Evolutionary conservation across 2,888 invertebrate species (phyloP).

Genomic region (Dasypolia templi): DNA sequence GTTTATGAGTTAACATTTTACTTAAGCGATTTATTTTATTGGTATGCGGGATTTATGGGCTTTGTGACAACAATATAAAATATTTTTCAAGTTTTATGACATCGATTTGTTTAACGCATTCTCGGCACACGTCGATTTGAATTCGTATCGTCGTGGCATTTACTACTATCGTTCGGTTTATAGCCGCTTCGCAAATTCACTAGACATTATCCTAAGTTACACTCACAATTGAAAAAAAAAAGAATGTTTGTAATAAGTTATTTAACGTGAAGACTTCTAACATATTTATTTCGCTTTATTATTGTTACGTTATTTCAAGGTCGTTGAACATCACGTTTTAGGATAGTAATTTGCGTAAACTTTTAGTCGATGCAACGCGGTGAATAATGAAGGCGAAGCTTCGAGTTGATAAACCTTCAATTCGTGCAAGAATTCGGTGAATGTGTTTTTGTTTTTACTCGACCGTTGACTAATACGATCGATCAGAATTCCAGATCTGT

Average conservation of each 20-base stretch:
- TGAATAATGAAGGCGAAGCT: conserved; percentile 45
- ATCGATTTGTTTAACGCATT: conserved; percentile 71
- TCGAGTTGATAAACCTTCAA: conserved; percentile 79
- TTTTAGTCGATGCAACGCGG: conserved; percentile 7
- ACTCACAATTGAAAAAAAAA: conserved; percentile 66
- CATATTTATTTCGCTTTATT: conserved; percentile 11
- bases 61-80: conserved; percentile 72
- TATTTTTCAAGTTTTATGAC: conserved; percentile 69
- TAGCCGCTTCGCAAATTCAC: conserved; percentile 61
- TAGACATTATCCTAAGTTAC: conserved; percentile 57
- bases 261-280: background rate
- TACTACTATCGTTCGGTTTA: conserved; percentile 72
- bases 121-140: conserved; percentile 75
- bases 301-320: conserved; percentile 15
- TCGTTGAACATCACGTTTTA: conserved; percentile 36
- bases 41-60: conserved; percentile 69
- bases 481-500: conserved; percentile 56
- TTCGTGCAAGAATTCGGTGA: conserved; percentile 80
- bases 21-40: conserved; percentile 73
- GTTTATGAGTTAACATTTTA: conserved; percentile 59
- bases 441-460: conserved; percentile 65
- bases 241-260: conserved; percentile 65
- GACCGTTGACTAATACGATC: conserved; percentile 65
- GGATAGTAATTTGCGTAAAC: conserved; percentile 38
- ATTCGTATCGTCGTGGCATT: conserved; percentile 73